Conservation (phyloP, 2,113 vertebrate species). For the Manacus vitellinus region DNA sequence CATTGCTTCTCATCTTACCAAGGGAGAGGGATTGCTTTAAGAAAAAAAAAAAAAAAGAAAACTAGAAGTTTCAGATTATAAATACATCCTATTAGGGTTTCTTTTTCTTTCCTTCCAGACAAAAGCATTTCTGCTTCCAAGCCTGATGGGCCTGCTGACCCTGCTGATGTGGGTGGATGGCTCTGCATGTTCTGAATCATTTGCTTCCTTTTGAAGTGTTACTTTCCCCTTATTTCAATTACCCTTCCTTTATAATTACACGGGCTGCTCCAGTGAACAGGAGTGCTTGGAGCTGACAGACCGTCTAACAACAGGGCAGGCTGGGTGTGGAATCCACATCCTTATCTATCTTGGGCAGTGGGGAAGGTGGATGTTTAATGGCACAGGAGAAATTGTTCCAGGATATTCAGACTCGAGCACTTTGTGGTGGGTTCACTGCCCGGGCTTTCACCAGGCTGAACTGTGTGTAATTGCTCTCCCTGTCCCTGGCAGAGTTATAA, state of each 20-base stretch:
- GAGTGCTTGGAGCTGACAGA: not conserved
- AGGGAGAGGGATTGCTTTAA: not conserved
- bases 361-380: not conserved
- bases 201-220: not conserved
- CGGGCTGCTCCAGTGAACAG: not conserved
- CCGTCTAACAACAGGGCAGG: not conserved
- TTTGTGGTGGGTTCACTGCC: not conserved
- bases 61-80: not conserved
- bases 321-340: not conserved
- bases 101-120: conserved; percentile 31
- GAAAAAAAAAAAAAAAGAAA: not conserved
- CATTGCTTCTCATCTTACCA: not conserved
- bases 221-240: conserved; percentile 58
- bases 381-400: not conserved
- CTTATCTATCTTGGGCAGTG: not conserved
- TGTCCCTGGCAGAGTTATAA: not conserved
- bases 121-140: conserved; percentile 2
- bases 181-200: conserved; percentile 41
- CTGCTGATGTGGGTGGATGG: not conserved
- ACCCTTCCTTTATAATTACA: conserved; percentile 46
- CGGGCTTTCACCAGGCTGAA: not conserved
- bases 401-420: not conserved
- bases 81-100: conserved; percentile 11
- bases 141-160: conserved; percentile 8
- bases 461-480: not conserved